Conservation (phyloP, 1,140 invertebrate species). For the Thaumetopoea pityocampa region DNA sequence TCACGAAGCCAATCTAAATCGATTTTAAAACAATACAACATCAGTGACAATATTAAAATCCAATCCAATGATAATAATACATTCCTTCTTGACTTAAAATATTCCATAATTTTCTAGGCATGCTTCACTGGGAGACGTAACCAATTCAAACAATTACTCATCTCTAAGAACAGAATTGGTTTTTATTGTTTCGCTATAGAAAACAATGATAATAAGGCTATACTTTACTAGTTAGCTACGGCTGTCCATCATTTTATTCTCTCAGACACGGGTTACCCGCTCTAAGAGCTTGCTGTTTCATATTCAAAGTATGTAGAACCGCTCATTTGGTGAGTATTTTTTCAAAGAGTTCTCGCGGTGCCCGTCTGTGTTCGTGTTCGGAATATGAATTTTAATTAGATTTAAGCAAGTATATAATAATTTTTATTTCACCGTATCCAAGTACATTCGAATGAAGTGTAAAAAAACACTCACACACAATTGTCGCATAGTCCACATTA, state of each 20-base stretch:
- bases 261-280: slow-evolving; percentile 26
- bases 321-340: slow-evolving; percentile 37
- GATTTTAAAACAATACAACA: no score
- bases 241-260: slow-evolving; percentile 40
- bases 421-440: slow-evolving; percentile 16
- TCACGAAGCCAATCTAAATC: no score
- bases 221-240: slow-evolving; percentile 49
- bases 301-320: slow-evolving; percentile 46
- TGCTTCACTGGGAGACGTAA: no score
- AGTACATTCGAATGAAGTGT: no score
- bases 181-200: slow-evolving; percentile 45
- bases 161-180: slow-evolving; percentile 23
- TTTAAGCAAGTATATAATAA: slow-evolving; percentile 36
- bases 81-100: no score
- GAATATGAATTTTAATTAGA: slow-evolving; percentile 62
- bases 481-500: no score
- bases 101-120: no score
- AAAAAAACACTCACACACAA: no score
- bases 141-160: slow-evolving; percentile 30
- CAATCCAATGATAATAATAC: no score
- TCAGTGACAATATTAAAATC: no score
- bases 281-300: slow-evolving; percentile 45
- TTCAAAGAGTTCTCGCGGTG: slow-evolving; percentile 28
- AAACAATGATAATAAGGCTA: slow-evolving; percentile 50
- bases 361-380: slow-evolving; percentile 36